These are phyloP conservation scores for Aphrophora alni DNA, from an alignment of 2,888 invertebrate species.

Conservation along the genomic window DNA sequence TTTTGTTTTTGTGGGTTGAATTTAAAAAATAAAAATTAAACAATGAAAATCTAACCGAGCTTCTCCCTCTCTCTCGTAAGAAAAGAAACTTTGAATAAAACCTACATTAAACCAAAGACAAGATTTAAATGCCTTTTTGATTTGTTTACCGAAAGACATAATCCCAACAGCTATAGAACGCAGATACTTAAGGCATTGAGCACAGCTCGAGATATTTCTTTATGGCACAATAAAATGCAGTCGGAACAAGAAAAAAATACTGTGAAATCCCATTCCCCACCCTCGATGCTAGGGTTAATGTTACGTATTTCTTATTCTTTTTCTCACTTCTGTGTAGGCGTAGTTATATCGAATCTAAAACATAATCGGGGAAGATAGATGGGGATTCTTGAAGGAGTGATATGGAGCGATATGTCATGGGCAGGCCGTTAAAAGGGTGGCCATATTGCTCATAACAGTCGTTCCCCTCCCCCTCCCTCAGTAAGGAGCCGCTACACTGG, in stretches of 20 bases:
- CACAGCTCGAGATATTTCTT: not conserved
- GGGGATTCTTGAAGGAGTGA: not conserved
- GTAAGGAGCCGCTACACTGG: not conserved
- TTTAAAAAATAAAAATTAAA: too few relatives aligned
- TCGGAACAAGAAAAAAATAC: conserved; percentile 2
- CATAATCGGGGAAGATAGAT: not conserved
- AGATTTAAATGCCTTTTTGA: not conserved
- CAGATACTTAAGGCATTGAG: not conserved
- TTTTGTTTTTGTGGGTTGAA: too few relatives aligned
- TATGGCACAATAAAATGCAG: conserved; percentile 6
- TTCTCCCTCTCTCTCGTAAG: too few relatives aligned
- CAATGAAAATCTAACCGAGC: too few relatives aligned
- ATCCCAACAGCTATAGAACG: not conserved
- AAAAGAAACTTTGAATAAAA: not conserved
- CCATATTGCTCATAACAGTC: not conserved
- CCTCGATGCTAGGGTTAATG: not conserved
- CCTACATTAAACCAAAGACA: not conserved
- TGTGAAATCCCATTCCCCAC: not conserved
- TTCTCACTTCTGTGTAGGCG: not conserved
- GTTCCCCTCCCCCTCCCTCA: not conserved
- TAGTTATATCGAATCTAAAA: conserved; percentile 6
- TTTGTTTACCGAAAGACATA: conserved; percentile 6
- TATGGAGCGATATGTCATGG: not conserved
- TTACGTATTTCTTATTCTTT: conserved; percentile 9
- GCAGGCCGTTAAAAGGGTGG: not conserved